A percentile compares a stretch with the other conserved stretches of the same genome.
phyloP scores from a whole-genome alignment of 53 echinoderm and acorn worm genomes.

The Luidia sarsii region DNA sequence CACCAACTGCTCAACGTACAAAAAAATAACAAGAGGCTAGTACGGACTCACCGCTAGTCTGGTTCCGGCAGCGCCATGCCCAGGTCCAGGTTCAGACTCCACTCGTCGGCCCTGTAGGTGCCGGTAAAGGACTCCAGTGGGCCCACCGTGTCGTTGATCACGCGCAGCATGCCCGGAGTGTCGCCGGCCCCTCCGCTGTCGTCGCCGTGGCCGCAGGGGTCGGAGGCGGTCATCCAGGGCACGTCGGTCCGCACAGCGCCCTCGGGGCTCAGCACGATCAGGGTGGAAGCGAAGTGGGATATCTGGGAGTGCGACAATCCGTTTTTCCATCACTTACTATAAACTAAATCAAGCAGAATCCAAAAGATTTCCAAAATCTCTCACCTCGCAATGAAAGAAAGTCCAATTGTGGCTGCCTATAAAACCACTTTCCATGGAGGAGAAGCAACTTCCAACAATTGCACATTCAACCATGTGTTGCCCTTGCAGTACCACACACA shows the following conservation, averaged over 20 bases:
- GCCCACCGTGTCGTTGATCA: constrained; percentile 63
- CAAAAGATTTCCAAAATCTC: too few relatives aligned
- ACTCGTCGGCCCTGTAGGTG: constrained; percentile 80
- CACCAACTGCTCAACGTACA: too few relatives aligned
- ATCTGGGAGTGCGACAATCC: constrained; percentile 49
- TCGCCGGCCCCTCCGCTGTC: constrained; percentile 74
- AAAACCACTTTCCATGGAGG: too few relatives aligned
- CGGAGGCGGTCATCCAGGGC: background rate
- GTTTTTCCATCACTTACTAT: too few relatives aligned
- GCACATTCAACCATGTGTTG: too few relatives aligned
- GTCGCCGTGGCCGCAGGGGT: constrained; percentile 76
- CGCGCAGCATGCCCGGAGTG: constrained; percentile 72
- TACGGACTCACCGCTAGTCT: constrained; percentile 31
- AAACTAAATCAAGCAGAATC: too few relatives aligned
- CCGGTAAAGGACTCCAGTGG: constrained; percentile 84
- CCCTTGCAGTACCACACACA: too few relatives aligned
- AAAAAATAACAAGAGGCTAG: too few relatives aligned
- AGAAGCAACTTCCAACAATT: too few relatives aligned
- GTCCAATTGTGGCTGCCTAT: too few relatives aligned
- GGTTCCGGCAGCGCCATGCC: background rate
- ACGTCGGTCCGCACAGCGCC: constrained; percentile 7
- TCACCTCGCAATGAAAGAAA: too few relatives aligned
- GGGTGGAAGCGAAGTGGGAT: constrained; percentile 58
- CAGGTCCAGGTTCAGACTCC: constrained; percentile 58
- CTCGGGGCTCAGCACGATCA: background rate